Evolutionary conservation across 1,140 invertebrate species (phyloP).

Genomic region (Caenorhabditis latens): DNA sequence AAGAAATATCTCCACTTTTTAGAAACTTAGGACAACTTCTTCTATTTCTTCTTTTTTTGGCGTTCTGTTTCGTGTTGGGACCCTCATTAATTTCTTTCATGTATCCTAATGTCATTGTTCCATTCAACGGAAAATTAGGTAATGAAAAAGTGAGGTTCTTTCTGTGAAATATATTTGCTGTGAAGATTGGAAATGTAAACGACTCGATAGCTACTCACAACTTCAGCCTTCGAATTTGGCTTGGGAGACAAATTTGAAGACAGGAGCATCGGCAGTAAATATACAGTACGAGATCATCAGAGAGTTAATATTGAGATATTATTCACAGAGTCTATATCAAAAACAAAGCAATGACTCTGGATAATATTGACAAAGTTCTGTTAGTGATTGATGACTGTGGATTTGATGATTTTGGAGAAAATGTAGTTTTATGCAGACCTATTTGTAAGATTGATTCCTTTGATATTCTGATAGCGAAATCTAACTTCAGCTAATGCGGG

Average conservation of each 20-base stretch:
- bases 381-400: constrained; percentile 23
- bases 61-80: neutral
- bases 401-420: constrained; percentile 21
- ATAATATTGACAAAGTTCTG: neutral
- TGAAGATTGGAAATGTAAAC: neutral
- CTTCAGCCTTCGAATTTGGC: neutral
- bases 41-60: neutral
- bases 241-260: neutral
- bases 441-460: neutral
- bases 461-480: neutral
- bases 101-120: constrained; percentile 5
- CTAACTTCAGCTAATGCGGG: neutral
- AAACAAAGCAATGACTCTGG: neutral
- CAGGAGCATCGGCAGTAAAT: neutral
- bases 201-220: neutral
- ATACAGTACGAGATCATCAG: neutral
- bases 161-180: neutral
- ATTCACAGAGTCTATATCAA: neutral
- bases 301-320: neutral
- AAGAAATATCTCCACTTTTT: neutral
- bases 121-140: neutral
- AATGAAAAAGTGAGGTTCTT: neutral
- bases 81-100: neutral
- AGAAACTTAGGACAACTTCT: neutral
- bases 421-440: constrained; percentile 13